A percentile compares a stretch with the other conserved stretches of the same genome.
Conservation (phyloP, 2,797 vertebrate species). For the Muscicapa comitata region DNA sequence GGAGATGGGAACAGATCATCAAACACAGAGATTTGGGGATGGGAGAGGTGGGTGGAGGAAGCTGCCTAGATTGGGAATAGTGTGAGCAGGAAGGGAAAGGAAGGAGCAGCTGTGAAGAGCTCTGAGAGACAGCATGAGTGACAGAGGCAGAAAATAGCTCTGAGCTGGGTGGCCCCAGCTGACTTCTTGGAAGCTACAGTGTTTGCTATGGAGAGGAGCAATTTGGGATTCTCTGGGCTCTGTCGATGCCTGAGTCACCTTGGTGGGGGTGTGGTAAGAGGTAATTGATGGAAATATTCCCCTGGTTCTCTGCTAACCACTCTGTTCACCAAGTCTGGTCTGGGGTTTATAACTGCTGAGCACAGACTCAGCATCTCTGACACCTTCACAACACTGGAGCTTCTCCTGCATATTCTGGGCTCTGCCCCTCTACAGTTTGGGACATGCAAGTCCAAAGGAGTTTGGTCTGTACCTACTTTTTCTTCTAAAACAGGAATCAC, state of each 20-base stretch:
- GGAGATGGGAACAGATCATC: background rate
- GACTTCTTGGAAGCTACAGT: background rate
- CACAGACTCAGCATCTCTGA: background rate
- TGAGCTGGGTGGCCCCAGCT: background rate
- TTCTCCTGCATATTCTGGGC: background rate
- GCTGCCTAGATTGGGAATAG: background rate
- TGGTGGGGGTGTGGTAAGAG: background rate
- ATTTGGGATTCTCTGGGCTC: background rate
- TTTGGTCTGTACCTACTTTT: background rate
- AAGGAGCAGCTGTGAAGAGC: background rate
- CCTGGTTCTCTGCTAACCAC: background rate
- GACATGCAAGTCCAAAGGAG: background rate
- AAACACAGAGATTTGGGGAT: background rate
- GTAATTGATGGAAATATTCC: background rate
- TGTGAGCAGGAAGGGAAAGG: background rate
- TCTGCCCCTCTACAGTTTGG: fast-evolving
- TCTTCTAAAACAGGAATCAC: background rate
- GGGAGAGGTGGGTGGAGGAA: constrained; percentile 11
- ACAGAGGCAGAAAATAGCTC: background rate
- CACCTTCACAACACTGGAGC: fast-evolving
- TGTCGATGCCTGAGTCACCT: background rate
- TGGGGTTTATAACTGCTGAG: background rate
- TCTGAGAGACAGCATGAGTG: background rate
- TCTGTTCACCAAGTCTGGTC: background rate
- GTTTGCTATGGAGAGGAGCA: background rate